Conservation (phyloP, 2,797 vertebrate genomes). For the Dermochelys coriacea region DNA sequence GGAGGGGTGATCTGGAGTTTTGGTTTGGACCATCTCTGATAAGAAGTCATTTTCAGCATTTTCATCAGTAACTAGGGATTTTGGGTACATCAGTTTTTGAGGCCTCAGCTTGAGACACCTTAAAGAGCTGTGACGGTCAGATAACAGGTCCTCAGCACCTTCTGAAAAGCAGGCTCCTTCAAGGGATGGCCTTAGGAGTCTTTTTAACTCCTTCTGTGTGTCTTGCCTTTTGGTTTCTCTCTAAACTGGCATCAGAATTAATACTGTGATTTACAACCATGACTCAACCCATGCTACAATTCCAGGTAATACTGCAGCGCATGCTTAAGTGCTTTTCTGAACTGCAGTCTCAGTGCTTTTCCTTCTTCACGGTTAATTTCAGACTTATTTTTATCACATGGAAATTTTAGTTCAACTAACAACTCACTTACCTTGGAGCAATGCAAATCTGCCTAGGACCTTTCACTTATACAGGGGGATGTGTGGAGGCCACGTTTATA, state of each 20-base stretch:
- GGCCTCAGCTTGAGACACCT: neutral
- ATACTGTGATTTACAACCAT: neutral
- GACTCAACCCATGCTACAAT: neutral
- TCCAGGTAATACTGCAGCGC: neutral
- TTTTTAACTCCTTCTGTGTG: neutral
- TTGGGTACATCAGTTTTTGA: neutral
- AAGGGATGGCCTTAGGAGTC: neutral
- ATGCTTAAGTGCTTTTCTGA: neutral
- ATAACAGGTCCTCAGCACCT: neutral
- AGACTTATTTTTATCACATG: neutral
- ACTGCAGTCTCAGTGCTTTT: neutral
- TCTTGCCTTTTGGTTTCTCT: neutral
- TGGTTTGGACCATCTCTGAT: rapidly evolving
- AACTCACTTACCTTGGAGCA: neutral
- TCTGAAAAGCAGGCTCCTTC: neutral
- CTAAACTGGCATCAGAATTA: neutral
- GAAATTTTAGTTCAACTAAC: too few relatives aligned
- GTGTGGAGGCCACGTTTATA: neutral
- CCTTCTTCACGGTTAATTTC: neutral
- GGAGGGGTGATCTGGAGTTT: neutral
- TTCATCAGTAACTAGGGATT: neutral
- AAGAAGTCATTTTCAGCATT: neutral
- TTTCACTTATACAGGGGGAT: neutral
- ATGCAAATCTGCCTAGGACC: too few relatives aligned
- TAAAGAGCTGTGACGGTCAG: neutral